Evolutionary conservation across 2,888 invertebrate species (phyloP).

Genomic region (Apodemia mormo): DNA sequence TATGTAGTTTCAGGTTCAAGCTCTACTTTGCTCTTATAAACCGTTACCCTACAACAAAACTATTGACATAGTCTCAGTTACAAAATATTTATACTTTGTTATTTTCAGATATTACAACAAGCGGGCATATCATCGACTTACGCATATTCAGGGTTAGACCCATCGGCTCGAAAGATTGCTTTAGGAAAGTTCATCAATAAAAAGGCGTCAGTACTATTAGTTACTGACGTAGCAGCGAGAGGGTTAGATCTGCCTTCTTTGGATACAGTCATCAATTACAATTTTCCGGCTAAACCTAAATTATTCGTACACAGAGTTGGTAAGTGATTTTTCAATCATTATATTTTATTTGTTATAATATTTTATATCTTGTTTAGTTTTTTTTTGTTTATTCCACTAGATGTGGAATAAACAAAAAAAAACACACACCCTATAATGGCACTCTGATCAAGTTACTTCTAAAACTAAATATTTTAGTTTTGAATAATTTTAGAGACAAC

Average conservation of each 20-base stretch:
- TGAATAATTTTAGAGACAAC: too few species aligned
- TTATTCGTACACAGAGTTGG: constrained; percentile 99
- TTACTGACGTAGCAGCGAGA: constrained; percentile 98
- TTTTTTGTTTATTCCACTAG: too few species aligned
- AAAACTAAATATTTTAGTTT: too few species aligned
- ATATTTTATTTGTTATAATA: not conserved
- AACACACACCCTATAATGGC: too few species aligned
- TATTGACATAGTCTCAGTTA: too few species aligned
- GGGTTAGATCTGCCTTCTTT: constrained; percentile 98
- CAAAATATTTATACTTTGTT: not conserved
- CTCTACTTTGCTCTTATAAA: not conserved
- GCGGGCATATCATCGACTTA: constrained; percentile 92
- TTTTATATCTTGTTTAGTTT: not conserved
- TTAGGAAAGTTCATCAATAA: constrained; percentile 93
- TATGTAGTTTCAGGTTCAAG: not conserved
- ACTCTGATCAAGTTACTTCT: too few species aligned
- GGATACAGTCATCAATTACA: constrained; percentile 97
- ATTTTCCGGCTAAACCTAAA: constrained; percentile 98
- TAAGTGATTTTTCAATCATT: constrained; percentile 62
- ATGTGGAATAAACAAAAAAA: too few species aligned
- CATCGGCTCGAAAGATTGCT: constrained; percentile 96
- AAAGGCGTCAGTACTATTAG: constrained; percentile 92
- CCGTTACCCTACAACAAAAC: not conserved
- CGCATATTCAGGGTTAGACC: constrained; percentile 97
- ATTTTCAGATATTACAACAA: constrained; percentile 85